These are phyloP conservation scores for Cantharis lateralis DNA, from an alignment of 2,888 invertebrate genomes.

Conservation along the genomic window DNA sequence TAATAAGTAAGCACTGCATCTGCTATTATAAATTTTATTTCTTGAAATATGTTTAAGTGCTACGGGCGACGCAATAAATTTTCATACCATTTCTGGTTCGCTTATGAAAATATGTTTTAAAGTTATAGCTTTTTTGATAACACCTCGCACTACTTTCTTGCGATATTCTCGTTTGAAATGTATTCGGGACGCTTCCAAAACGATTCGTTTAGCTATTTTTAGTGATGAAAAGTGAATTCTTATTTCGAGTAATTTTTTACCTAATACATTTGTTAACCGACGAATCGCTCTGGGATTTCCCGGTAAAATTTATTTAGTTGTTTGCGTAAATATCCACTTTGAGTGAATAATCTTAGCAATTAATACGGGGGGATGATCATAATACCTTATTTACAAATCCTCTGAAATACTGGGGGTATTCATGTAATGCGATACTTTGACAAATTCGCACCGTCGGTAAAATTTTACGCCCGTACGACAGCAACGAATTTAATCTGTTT, in stretches of 20 bases:
- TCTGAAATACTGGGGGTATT: neutral
- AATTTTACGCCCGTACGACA: constrained; percentile 23
- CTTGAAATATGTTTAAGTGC: constrained; percentile 39
- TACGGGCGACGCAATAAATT: constrained; percentile 40
- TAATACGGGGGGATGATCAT: neutral
- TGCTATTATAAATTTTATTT: constrained; percentile 39
- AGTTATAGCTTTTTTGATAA: constrained; percentile 41
- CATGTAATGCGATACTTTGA: constrained; percentile 13
- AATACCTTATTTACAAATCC: constrained; percentile 5
- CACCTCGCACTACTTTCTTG: constrained; percentile 19
- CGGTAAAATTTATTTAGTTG: neutral
- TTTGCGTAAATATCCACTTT: neutral
- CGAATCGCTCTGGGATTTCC: neutral
- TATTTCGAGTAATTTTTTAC: neutral
- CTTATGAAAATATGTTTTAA: constrained; percentile 43
- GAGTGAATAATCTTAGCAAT: neutral
- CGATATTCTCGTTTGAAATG: constrained; percentile 26
- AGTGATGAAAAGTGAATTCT: constrained; percentile 14
- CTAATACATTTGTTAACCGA: neutral
- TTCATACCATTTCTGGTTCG: constrained; percentile 39
- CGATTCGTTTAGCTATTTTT: constrained; percentile 17
- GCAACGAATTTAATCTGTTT: constrained; percentile 37
- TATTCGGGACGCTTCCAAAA: constrained; percentile 11
- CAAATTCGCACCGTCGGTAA: constrained; percentile 11
- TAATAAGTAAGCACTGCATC: constrained; percentile 23